A percentile compares a stretch with the other conserved stretches of the same genome.
Evolutionary conservation across 1,140 invertebrate genomes (phyloP).

Genomic region (Drosophila ogumai): DNA sequence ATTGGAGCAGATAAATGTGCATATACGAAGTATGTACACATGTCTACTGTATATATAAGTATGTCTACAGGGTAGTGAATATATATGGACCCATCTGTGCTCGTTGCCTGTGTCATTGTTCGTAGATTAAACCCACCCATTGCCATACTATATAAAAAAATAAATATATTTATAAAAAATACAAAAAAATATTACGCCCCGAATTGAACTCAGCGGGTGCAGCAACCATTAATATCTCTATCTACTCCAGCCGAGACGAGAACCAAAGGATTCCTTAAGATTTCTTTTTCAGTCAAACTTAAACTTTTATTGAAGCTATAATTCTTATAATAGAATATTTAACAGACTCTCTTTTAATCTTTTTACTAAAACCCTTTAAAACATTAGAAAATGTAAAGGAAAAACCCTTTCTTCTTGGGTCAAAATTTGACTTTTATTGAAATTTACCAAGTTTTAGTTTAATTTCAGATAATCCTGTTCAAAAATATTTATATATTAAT

Average conservation of each 20-base stretch:
- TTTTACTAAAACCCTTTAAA: neutral
- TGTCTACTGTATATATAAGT: neutral
- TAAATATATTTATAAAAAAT: neutral
- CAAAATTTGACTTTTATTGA: too few relatives aligned
- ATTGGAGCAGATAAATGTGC: conserved; percentile 16
- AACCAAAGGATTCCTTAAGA: neutral
- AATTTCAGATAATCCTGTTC: neutral
- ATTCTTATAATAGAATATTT: neutral
- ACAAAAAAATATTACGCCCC: conserved; percentile 9
- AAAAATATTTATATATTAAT: neutral
- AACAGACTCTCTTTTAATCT: too few relatives aligned
- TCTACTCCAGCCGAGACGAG: neutral
- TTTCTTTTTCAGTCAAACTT: neutral
- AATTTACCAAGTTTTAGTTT: neutral
- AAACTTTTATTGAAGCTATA: neutral
- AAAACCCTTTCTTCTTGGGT: neutral
- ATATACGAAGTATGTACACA: neutral
- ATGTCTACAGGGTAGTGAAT: neutral
- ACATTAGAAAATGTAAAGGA: neutral
- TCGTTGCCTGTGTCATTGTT: conserved; percentile 44
- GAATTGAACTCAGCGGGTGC: conserved; percentile 22
- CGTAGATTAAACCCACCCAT: conserved; percentile 44
- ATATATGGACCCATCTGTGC: conserved; percentile 11
- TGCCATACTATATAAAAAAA: conserved; percentile 1
- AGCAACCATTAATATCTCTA: neutral